Percentiles rank a stretch among this genome's conserved stretches.
Evolutionary conservation across 2,113 vertebrate species (phyloP).

Genomic region (Anarhynchus alexandrinus): DNA sequence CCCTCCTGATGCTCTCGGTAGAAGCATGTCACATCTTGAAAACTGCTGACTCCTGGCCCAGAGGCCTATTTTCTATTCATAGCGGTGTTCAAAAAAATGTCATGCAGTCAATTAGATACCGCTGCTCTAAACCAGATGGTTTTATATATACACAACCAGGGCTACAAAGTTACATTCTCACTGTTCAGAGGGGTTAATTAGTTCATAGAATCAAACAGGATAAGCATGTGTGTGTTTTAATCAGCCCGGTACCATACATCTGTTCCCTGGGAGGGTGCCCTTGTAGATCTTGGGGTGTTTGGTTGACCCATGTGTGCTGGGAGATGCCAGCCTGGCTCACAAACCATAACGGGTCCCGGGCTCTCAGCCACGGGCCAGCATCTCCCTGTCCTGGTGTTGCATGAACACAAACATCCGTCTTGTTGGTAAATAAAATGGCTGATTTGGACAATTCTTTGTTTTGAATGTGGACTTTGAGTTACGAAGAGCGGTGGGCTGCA

Average conservation of each 20-base stretch:
- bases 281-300: not conserved
- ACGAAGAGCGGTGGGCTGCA: not conserved
- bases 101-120: not conserved
- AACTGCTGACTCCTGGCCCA: not conserved
- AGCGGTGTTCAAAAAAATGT: not conserved
- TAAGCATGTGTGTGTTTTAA: not conserved
- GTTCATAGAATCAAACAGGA: not conserved
- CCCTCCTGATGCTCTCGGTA: not conserved
- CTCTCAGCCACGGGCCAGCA: not conserved
- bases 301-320: not conserved
- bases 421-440: not conserved
- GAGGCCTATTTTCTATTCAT: not conserved
- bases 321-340: not conserved
- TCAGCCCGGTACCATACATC: not conserved
- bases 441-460: not conserved
- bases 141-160: not conserved
- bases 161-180: not conserved
- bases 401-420: not conserved
- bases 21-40: not conserved
- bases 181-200: not conserved
- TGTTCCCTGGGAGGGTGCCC: not conserved
- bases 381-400: not conserved
- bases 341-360: not conserved
- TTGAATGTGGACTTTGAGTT: not conserved
- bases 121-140: not conserved